phyloP scores from a whole-genome alignment of 1,140 invertebrate species.

The Dermatophagoides farinae region DNA sequence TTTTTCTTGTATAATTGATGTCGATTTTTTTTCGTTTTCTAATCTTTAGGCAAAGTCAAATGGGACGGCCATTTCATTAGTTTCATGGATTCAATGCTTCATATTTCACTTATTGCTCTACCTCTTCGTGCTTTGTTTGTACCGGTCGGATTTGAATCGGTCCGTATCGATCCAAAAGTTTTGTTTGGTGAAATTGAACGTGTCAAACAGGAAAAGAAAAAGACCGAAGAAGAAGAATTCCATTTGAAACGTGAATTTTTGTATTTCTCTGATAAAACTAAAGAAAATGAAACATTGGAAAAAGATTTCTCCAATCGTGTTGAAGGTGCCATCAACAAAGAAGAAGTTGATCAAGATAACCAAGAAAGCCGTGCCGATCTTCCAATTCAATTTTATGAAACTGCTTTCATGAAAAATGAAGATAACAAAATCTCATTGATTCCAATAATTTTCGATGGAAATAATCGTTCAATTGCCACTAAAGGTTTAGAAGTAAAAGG shows the following conservation, averaged over 20 bases:
- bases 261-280: not conserved
- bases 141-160: constrained; percentile 23
- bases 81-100: constrained; percentile 85
- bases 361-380: not conserved
- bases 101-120: constrained; percentile 37
- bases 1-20: not conserved
- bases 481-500: constrained; percentile 8
- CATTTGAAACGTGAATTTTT: not conserved
- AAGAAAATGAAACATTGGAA: not conserved
- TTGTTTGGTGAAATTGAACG: not conserved
- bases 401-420: not conserved
- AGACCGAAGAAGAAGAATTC: not conserved
- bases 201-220: not conserved
- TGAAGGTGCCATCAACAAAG: not conserved
- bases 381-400: not conserved
- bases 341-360: not conserved
- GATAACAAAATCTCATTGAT: not conserved
- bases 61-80: constrained; percentile 81
- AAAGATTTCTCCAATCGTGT: not conserved
- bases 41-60: constrained; percentile 32
- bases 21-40: constrained; percentile 26
- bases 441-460: not conserved
- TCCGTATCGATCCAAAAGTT: constrained; percentile 29
- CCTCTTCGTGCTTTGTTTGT: not conserved
- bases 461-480: not conserved